A percentile compares a stretch with the other conserved stretches of the same genome.
Evolutionary conservation across 2,888 invertebrate species (phyloP).

Genomic region (Eilema depressum): DNA sequence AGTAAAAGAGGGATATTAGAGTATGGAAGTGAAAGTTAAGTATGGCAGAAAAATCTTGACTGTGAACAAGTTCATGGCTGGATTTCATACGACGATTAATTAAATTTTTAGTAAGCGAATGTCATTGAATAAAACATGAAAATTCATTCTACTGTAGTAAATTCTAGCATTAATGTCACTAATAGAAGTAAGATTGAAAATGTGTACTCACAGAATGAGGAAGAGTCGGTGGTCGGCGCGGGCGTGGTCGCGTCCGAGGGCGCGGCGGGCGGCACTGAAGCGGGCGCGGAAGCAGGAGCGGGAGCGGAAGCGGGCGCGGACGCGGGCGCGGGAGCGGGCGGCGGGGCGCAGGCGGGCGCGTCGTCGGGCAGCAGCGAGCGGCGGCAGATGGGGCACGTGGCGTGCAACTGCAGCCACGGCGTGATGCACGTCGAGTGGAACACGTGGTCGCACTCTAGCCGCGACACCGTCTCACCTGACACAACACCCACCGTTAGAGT

Average conservation of each 20-base stretch:
- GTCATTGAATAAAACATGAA: not conserved
- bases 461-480: conserved; percentile 91
- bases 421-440: conserved; percentile 97
- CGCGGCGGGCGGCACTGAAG: not conserved
- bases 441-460: conserved; percentile 94
- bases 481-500: no score
- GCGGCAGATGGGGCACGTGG: conserved; percentile 98
- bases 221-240: conserved; percentile 16
- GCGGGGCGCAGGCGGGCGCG: conserved; percentile 34
- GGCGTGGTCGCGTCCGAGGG: not conserved
- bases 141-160: not conserved
- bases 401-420: conserved; percentile 98
- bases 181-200: not conserved
- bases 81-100: not conserved
- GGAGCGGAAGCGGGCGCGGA: conserved; percentile 28
- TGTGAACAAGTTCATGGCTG: no score
- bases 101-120: not conserved
- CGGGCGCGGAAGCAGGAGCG: conserved; percentile 17
- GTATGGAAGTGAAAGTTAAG: no score
- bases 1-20: no score
- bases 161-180: not conserved
- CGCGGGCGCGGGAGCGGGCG: conserved; percentile 18
- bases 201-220: not conserved
- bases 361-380: conserved; percentile 78
- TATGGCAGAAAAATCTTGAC: no score